Percentiles rank a stretch among this genome's conserved stretches.
phyloP scores from a whole-genome alignment of 2,113 vertebrate species.

The Ceyx margarethae region DNA sequence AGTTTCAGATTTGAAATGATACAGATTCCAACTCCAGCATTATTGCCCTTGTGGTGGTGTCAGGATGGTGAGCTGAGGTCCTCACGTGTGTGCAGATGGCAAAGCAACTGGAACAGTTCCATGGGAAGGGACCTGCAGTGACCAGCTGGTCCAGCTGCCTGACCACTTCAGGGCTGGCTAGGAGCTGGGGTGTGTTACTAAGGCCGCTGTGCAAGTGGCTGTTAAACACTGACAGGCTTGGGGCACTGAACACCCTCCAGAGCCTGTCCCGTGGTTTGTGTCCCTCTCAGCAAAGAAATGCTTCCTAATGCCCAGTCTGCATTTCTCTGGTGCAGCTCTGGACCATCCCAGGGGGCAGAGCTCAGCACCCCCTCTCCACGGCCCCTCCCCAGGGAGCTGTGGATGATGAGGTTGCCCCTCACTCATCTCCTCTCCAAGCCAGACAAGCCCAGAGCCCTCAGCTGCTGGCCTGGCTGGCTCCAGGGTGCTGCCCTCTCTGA shows the following conservation, averaged over 20 bases:
- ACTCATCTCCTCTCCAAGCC: background rate
- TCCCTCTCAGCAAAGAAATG: background rate
- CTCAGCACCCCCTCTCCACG: background rate
- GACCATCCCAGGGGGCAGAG: background rate
- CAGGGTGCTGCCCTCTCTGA: background rate
- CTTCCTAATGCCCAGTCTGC: background rate
- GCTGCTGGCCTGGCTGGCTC: background rate
- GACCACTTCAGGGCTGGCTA: background rate
- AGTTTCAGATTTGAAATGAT: background rate
- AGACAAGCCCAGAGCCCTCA: background rate
- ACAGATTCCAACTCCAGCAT: background rate
- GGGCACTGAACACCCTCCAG: background rate
- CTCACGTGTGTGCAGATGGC: background rate
- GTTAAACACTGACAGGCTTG: background rate
- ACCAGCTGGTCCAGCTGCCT: background rate
- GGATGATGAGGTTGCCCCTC: background rate
- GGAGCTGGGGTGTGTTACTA: background rate
- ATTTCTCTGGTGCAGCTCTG: background rate
- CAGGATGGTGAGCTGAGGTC: background rate
- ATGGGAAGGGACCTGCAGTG: background rate
- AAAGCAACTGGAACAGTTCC: background rate
- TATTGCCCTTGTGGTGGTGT: background rate
- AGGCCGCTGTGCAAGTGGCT: background rate
- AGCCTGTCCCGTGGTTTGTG: background rate
- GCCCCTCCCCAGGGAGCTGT: background rate